phyloP scores from a whole-genome alignment of 1,140 invertebrate species.

The Drosophila bifasciata region DNA sequence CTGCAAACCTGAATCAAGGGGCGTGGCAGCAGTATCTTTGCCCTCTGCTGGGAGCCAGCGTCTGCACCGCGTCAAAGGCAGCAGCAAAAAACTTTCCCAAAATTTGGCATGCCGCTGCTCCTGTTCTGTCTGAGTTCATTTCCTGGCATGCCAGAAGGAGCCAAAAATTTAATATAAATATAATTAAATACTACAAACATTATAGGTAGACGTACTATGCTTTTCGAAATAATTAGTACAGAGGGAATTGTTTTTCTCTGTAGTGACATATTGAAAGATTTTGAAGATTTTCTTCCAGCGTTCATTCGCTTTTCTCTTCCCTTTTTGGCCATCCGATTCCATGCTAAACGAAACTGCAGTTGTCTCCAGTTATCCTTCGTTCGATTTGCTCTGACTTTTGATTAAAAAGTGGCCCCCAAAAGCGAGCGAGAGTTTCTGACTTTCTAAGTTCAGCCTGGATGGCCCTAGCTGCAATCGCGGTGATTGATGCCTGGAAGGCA shows the following conservation, averaged over 20 bases:
- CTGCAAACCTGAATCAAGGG: neutral
- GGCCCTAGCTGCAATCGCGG: conserved; percentile 11
- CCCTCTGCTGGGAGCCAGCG: neutral
- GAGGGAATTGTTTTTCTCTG: no score
- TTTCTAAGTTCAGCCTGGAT: no score
- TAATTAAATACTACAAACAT: conserved; percentile 37
- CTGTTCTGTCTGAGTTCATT: conserved; percentile 32
- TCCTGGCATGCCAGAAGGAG: conserved; percentile 14
- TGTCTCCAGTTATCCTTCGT: neutral
- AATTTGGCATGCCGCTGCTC: neutral
- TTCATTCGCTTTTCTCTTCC: no score
- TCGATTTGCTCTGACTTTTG: conserved; percentile 19
- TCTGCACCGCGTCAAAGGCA: conserved; percentile 38
- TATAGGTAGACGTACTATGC: neutral
- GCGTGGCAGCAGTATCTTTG: conserved; percentile 3
- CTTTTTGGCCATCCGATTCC: no score
- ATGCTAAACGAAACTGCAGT: no score
- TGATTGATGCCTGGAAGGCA: conserved; percentile 10
- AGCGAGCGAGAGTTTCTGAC: neutral
- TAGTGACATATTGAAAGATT: no score
- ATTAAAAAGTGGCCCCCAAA: conserved; percentile 9
- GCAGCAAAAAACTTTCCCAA: conserved; percentile 14
- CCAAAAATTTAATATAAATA: conserved; percentile 39
- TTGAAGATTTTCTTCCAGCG: no score
- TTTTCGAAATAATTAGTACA: no score